phyloP scores from a whole-genome alignment of 2,113 vertebrate genomes.

The Lophura nycthemera region DNA sequence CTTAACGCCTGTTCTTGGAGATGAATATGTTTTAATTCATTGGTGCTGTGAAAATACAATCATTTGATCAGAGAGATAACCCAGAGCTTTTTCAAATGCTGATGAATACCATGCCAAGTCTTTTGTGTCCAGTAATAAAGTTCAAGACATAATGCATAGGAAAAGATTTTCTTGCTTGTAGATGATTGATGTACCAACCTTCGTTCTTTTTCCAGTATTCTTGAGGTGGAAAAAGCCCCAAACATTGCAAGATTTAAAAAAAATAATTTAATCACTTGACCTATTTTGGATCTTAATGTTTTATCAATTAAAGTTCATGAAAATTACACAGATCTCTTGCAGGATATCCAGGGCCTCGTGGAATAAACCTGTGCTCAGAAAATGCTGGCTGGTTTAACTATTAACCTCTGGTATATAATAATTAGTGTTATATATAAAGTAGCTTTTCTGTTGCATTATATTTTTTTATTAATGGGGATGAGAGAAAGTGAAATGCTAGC shows the following conservation, averaged over 20 bases:
- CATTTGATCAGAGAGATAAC: slow-evolving; percentile 1
- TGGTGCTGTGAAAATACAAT: neutral
- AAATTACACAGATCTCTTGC: neutral
- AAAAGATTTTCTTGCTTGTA: neutral
- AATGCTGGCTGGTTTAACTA: neutral
- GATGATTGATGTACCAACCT: neutral
- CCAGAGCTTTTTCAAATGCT: neutral
- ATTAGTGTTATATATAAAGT: neutral
- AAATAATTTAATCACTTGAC: neutral
- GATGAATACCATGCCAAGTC: neutral
- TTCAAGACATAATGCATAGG: neutral
- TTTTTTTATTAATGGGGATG: neutral
- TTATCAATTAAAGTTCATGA: neutral
- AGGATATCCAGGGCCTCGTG: neutral
- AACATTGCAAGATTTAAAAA: neutral
- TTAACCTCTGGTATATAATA: neutral
- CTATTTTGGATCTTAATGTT: neutral
- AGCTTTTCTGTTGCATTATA: neutral
- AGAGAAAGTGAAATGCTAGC: neutral
- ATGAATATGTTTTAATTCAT: neutral
- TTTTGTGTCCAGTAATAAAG: neutral
- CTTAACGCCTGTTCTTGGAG: neutral
- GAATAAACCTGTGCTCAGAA: neutral
- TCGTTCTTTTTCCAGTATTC: neutral
- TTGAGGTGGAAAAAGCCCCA: neutral